Evolutionary conservation across 2,113 vertebrate genomes (phyloP).

Genomic region (Nasalis larvatus): DNA sequence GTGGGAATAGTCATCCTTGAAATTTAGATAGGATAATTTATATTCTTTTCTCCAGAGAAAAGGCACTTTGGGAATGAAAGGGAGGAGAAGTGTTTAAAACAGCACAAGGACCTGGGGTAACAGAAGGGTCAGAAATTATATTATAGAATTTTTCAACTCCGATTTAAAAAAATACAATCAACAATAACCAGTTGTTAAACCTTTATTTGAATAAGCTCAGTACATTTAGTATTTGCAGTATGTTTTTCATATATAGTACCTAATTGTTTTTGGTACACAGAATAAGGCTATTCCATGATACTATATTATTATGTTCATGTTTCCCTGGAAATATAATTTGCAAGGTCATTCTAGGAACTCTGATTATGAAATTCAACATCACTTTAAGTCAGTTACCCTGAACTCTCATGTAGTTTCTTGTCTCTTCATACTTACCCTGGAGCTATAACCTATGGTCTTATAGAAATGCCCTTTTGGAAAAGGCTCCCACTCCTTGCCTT

Average conservation of each 20-base stretch:
- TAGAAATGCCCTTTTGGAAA: background rate
- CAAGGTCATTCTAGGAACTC: conserved; percentile 22
- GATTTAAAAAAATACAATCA: background rate
- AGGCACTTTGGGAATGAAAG: conserved; percentile 45
- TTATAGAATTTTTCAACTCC: background rate
- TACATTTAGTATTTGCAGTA: background rate
- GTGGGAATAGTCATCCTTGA: conserved; percentile 49
- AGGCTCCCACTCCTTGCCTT: background rate
- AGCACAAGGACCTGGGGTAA: background rate
- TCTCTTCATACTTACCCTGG: background rate
- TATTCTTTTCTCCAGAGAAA: conserved; percentile 54
- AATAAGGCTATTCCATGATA: conserved; percentile 27
- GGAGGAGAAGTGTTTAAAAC: background rate
- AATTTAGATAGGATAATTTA: conserved; percentile 61
- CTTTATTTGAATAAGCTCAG: conserved; percentile 32
- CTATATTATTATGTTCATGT: background rate
- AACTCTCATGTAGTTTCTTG: background rate
- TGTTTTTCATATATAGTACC: background rate
- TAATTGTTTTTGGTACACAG: background rate
- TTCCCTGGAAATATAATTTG: conserved; percentile 28
- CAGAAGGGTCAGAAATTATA: conserved; percentile 11
- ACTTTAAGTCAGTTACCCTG: conserved; percentile 32
- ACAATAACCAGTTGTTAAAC: background rate
- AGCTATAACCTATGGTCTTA: background rate
- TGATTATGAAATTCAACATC: background rate